Conservation (phyloP, 2,888 invertebrate species). For the Leucoptera coffeella region DNA sequence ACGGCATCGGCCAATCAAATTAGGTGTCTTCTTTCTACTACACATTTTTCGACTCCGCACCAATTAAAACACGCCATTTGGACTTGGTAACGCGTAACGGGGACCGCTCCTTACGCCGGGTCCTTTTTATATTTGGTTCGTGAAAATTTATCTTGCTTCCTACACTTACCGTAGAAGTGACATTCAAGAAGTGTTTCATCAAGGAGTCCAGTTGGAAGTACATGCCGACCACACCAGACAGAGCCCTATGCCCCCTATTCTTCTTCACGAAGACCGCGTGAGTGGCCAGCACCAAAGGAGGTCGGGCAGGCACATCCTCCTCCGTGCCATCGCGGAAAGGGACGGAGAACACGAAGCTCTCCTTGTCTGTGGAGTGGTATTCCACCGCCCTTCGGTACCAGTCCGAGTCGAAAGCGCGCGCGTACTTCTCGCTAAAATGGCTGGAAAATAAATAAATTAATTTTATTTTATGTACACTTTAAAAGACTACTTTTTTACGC, state of each 20-base stretch:
- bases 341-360: constrained; percentile 87
- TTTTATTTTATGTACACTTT: too few species aligned
- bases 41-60: too few species aligned
- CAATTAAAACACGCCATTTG: too few species aligned
- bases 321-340: constrained; percentile 63
- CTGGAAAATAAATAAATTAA: too few species aligned
- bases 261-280: constrained; percentile 85
- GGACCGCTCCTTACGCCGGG: too few species aligned
- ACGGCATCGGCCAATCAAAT: too few species aligned
- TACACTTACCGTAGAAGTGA: constrained; percentile 73
- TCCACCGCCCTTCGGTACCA: constrained; percentile 91
- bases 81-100: too few species aligned
- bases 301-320: constrained; percentile 52
- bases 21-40: too few species aligned
- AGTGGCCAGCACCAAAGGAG: constrained; percentile 77
- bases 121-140: too few species aligned
- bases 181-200: constrained; percentile 79
- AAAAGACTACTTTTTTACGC: too few species aligned
- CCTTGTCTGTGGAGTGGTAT: constrained; percentile 78
- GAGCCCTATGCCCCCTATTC: constrained; percentile 75
- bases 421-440: constrained; percentile 74
- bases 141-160: too few species aligned
- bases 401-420: constrained; percentile 77
- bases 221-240: constrained; percentile 87
- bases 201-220: constrained; percentile 81